Base-by-base conservation (phyloP, 2,888 invertebrate genomes). In the Cataglyphis cursor region DNA sequence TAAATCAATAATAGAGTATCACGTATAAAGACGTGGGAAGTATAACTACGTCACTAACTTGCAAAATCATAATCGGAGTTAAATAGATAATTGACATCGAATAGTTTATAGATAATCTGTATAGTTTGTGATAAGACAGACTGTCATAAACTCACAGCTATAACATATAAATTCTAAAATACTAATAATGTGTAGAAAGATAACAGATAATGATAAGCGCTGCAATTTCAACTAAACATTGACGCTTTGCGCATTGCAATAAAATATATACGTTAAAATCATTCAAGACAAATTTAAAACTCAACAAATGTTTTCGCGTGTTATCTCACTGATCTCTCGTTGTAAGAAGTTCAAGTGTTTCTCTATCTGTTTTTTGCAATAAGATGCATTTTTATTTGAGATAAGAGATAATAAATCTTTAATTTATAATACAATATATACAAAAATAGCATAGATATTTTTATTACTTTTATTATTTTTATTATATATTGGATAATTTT, bases 281-380 rank as follows among this genome's bases (percentile, higher is more conserved):
- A 44, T n/a, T 28, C 21, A 51, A 68, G 59, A 24, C 12, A 44
- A 12, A 12, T 24, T 21, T 78, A 70, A 70, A 78, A 59, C 24
- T 68, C 10, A 78, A 68, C 57, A 68, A 68, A 68, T 78, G 57
- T 70, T 78, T 48, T 59, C 9, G 12, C 31, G 12, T 12, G 31
- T 65, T 24, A 57, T 66, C 12, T 28, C 4, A 5, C 28, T 68
- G 15, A 68, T 59, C 41, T 57, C 41, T 9, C 38, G n/a, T 12
- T 54, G 66, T 6, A 6, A 12, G 9, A 28, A 57, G 18, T 10
- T 0, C 48, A 24, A 44, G 12, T 18, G 44, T 59, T 38, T 59
- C 41, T 59, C 68, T 68, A 21, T 15, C 28, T 66, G n/a, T 24
- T 18, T n/a, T 10, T 21, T 1, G 12, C 9, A 8, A 18, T 15